Evolutionary conservation across 1,140 invertebrate species (phyloP).

Genomic region (Pteromalus puparum): DNA sequence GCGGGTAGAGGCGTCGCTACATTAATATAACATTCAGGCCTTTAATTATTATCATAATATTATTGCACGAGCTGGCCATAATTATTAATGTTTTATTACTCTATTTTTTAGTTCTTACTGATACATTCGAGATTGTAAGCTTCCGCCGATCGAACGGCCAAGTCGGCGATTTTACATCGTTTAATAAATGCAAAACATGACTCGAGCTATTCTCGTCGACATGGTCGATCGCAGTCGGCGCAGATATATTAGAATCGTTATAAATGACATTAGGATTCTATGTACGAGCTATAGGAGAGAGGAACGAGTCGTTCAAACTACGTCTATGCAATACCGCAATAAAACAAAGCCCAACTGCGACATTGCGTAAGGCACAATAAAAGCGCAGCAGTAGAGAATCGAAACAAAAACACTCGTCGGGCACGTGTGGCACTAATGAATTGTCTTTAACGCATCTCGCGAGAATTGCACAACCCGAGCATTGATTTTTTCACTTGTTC

Average conservation of each 20-base stretch:
- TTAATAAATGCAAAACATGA: background rate
- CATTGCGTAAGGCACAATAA: background rate
- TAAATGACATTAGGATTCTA: background rate
- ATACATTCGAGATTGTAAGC: constrained; percentile 12
- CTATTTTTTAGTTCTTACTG: constrained; percentile 16
- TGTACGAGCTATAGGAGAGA: background rate
- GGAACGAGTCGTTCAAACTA: background rate
- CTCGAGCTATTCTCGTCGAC: background rate
- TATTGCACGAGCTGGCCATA: constrained; percentile 14
- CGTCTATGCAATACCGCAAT: background rate
- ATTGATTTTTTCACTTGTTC: too few relatives aligned
- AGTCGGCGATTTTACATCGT: background rate
- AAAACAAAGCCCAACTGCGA: background rate
- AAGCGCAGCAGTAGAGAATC: background rate
- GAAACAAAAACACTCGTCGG: too few relatives aligned
- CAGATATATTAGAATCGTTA: background rate
- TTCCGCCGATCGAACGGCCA: background rate
- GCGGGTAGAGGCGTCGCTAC: constrained; percentile 70
- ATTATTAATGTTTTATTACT: background rate
- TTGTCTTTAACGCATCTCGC: background rate
- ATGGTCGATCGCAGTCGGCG: background rate
- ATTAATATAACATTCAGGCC: constrained; percentile 72
- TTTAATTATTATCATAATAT: constrained; percentile 54
- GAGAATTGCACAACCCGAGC: background rate
- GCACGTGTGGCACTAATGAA: background rate